A percentile compares a stretch with the other conserved stretches of the same genome.
phyloP scores from a whole-genome alignment of 1,140 invertebrate species.

The Nasonia vitripennis region DNA sequence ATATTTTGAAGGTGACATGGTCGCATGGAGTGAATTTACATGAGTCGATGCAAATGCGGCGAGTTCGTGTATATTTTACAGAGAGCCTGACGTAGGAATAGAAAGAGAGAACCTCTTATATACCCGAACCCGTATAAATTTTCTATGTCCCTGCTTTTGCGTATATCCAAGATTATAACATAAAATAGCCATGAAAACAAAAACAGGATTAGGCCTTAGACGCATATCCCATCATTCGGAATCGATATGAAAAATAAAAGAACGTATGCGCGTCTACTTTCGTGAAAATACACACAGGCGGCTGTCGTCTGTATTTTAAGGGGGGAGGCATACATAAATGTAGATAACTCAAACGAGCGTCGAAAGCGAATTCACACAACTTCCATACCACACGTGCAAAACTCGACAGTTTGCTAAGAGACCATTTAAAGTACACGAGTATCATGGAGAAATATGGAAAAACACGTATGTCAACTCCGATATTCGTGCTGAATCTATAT shows the following conservation, averaged over 20 bases:
- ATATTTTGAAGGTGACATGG: background rate
- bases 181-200: background rate
- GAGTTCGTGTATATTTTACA: constrained; percentile 1
- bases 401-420: background rate
- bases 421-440: background rate
- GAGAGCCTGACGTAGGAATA: background rate
- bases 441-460: background rate
- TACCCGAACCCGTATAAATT: background rate
- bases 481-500: background rate
- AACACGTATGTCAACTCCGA: background rate
- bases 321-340: no score
- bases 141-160: background rate
- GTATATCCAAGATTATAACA: background rate
- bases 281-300: no score
- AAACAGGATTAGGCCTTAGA: background rate
- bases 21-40: background rate
- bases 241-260: background rate
- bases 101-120: no score
- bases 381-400: no score
- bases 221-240: background rate
- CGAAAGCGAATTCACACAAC: no score
- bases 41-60: background rate
- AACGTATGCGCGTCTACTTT: no score
- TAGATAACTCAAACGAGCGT: no score
- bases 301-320: no score